Percentiles rank a stretch among this genome's conserved stretches.
Evolutionary conservation across 2,888 invertebrate species (phyloP).

Genomic region (Pilophorus perplexus): DNA sequence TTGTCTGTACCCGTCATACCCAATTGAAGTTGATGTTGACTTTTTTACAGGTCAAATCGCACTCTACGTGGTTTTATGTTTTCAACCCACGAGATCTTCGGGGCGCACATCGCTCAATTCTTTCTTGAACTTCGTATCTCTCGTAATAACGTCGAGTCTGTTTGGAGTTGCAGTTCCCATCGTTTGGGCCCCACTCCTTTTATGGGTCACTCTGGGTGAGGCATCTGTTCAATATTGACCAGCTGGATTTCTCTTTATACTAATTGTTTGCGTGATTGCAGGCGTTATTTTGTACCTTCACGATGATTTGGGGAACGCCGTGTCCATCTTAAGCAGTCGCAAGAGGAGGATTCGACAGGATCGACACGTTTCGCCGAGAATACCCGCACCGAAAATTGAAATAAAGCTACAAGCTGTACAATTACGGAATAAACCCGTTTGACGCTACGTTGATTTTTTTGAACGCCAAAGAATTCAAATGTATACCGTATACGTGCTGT

Average conservation of each 20-base stretch:
- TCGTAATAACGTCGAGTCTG: slow-evolving; percentile 2
- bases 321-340: not conserved
- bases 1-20: not conserved
- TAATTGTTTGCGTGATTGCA: not conserved
- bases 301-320: not conserved
- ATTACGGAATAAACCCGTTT: slow-evolving; percentile 20
- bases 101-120: not conserved
- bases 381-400: slow-evolving; percentile 27
- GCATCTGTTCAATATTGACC: not conserved
- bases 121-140: not conserved
- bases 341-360: not conserved
- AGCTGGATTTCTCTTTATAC: not conserved
- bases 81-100: slow-evolving; percentile 5
- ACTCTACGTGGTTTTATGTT: not conserved
- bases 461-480: no score
- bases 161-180: not conserved
- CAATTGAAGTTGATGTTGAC: not conserved
- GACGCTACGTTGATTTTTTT: no score
- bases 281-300: slow-evolving; percentile 7
- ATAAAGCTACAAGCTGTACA: slow-evolving; percentile 22
- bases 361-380: not conserved
- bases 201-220: slow-evolving; percentile 20
- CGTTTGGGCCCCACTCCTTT: slow-evolving; percentile 14
- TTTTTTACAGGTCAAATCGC: not conserved
- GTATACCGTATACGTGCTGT: no score